Evolutionary conservation across 2,888 invertebrate genomes (phyloP).

Genomic region (Crematogaster levior): DNA sequence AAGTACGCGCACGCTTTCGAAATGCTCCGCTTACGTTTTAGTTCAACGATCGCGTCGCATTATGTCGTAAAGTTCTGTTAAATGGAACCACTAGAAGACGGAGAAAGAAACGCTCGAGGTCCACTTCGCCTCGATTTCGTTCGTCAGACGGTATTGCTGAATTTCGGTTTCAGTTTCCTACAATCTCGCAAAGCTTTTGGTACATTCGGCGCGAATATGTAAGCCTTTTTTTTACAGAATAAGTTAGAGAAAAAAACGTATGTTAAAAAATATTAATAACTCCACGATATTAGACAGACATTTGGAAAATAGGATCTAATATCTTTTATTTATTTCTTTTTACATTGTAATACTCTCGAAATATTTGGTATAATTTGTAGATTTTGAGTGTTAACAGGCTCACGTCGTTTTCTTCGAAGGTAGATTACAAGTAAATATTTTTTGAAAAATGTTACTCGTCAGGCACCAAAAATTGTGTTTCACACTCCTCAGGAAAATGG

Average conservation of each 20-base stretch:
- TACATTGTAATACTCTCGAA: neutral
- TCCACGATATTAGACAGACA: neutral
- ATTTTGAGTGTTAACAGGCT: neutral
- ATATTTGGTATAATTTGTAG: neutral
- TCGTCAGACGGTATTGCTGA: slow-evolving; percentile 53
- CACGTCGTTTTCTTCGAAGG: neutral
- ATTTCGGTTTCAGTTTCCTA: slow-evolving; percentile 13
- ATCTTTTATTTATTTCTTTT: neutral
- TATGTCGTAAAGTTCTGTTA: slow-evolving; percentile 74
- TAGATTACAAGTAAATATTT: neutral
- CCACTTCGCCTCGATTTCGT: slow-evolving; percentile 70
- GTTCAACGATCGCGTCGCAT: slow-evolving; percentile 71
- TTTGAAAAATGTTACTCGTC: neutral
- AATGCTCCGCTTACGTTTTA: slow-evolving; percentile 66
- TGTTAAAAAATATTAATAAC: neutral
- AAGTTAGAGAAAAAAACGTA: neutral
- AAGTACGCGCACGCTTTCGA: slow-evolving; percentile 67
- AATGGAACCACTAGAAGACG: slow-evolving; percentile 75
- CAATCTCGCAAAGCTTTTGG: neutral
- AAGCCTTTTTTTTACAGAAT: neutral
- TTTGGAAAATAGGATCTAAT: neutral
- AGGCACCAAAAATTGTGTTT: neutral
- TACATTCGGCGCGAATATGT: neutral
- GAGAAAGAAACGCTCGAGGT: slow-evolving; percentile 71
- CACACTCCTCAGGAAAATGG: no score